Percentiles rank a stretch among this genome's conserved stretches.
Evolutionary conservation across 2,888 invertebrate genomes (phyloP).

Genomic region (Microctonus brassicae): DNA sequence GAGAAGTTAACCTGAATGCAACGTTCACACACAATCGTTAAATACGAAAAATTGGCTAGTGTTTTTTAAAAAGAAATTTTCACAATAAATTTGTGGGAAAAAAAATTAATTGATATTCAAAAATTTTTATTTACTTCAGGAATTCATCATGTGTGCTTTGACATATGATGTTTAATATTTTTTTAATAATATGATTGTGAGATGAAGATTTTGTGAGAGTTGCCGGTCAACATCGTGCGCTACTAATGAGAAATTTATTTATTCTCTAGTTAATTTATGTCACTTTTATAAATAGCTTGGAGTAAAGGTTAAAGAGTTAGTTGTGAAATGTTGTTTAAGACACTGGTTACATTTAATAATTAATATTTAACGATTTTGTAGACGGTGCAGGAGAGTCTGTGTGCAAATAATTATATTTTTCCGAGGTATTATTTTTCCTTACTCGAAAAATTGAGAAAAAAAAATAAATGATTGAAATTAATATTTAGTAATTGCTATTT

Average conservation of each 20-base stretch:
- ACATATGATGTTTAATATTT: no score
- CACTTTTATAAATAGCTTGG: neutral
- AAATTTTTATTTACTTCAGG: no score
- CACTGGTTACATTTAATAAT: conserved; percentile 37
- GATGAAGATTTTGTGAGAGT: neutral
- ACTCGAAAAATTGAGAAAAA: no score
- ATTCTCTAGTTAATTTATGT: no score
- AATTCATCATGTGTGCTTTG: no score
- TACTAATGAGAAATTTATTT: neutral
- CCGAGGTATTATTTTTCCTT: conserved; percentile 19
- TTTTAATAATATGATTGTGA: no score
- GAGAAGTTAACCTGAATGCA: no score
- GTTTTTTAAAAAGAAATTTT: no score
- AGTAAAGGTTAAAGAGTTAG: conserved; percentile 38
- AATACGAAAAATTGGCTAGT: no score
- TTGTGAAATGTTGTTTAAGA: conserved; percentile 41
- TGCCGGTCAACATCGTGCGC: neutral
- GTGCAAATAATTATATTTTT: neutral
- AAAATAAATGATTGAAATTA: neutral
- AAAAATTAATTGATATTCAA: no score
- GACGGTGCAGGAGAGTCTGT: neutral
- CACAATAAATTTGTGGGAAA: neutral
- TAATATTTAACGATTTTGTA: conserved; percentile 29
- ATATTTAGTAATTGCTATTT: neutral
- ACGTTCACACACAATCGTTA: no score